Conservation (phyloP, 2,113 vertebrate species). For the Thalassarche chlororhynchos region DNA sequence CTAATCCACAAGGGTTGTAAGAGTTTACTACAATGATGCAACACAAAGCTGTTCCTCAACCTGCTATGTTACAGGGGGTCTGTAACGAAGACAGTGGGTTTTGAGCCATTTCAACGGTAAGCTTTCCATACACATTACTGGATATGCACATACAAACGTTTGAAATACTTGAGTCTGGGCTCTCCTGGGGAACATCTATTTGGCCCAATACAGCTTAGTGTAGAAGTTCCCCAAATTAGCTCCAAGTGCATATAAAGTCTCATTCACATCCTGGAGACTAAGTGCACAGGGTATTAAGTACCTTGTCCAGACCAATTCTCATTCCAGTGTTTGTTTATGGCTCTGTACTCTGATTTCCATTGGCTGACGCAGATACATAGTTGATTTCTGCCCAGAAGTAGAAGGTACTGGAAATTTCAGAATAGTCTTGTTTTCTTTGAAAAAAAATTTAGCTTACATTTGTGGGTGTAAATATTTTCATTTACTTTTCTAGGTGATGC, state of each 20-base stretch:
- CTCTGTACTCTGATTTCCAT: not conserved
- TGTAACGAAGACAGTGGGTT: not conserved
- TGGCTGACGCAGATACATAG: not conserved
- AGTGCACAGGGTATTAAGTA: not conserved
- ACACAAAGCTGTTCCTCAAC: not conserved
- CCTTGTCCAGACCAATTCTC: not conserved
- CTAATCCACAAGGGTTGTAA: not conserved
- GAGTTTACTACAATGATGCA: not conserved
- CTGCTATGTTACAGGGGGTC: not conserved
- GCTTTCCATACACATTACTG: not conserved
- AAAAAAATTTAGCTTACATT: not conserved
- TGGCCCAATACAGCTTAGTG: not conserved
- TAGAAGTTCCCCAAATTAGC: not conserved
- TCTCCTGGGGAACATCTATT: not conserved
- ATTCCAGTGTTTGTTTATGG: not conserved
- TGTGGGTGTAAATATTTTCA: not conserved
- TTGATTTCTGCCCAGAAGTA: not conserved
- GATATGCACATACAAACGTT: not conserved
- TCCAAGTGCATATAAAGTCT: slow-evolving; percentile 2
- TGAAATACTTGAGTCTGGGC: not conserved
- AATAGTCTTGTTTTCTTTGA: not conserved
- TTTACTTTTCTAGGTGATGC: not conserved
- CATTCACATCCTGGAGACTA: not conserved
- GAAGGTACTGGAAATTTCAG: not conserved
- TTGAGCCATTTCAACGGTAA: not conserved